A percentile compares a stretch with the other conserved stretches of the same genome.
Conservation (phyloP, 2,113 vertebrate species). For the Cinclus cinclus region DNA sequence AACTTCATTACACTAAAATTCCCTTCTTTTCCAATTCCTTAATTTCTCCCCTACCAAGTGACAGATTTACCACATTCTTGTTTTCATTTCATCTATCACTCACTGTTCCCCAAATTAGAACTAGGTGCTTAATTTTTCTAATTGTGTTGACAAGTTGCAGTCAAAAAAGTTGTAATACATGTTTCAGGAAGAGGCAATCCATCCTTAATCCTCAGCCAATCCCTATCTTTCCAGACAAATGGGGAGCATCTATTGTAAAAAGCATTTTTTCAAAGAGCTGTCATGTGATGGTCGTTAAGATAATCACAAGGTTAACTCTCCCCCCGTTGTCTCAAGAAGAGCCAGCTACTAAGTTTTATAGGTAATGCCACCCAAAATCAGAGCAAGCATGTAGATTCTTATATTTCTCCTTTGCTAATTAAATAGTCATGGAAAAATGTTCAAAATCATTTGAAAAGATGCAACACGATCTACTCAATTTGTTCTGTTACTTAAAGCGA, state of each 20-base stretch:
- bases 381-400: background rate
- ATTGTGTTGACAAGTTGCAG: background rate
- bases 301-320: background rate
- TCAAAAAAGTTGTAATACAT: background rate
- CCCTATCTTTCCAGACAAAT: background rate
- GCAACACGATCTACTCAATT: background rate
- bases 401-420: background rate
- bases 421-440: background rate
- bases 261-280: background rate
- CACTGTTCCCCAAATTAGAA: background rate
- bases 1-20: background rate
- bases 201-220: background rate
- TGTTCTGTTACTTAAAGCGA: background rate
- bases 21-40: background rate
- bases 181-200: background rate
- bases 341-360: background rate
- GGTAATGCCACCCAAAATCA: background rate
- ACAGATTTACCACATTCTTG: background rate
- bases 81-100: background rate
- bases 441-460: background rate
- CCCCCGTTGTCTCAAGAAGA: background rate
- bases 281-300: background rate
- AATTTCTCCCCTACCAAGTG: background rate
- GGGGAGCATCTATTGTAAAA: background rate
- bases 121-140: background rate